Percentiles rank a stretch among this genome's conserved stretches.
These are phyloP conservation scores for Cheilosia soror DNA, from an alignment of 2,888 invertebrate genomes.

Conservation along the genomic window DNA sequence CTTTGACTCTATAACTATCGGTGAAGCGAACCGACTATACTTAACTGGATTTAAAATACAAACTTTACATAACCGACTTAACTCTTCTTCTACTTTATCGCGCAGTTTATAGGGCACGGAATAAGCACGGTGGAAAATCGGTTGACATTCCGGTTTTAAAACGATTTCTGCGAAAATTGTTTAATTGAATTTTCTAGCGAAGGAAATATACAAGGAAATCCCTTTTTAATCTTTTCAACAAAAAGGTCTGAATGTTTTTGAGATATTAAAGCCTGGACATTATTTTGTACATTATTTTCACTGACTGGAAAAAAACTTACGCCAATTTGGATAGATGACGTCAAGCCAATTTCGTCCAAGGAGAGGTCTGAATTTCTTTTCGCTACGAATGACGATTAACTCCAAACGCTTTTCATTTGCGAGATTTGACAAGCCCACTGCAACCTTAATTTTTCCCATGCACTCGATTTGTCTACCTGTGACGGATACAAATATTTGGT, in stretches of 20 bases:
- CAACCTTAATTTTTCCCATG: constrained; percentile 32
- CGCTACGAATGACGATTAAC: constrained; percentile 43
- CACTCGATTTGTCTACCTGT: no score
- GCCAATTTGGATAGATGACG: constrained; percentile 43
- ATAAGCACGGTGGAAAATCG: constrained; percentile 76
- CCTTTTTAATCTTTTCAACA: constrained; percentile 17
- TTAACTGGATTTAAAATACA: constrained; percentile 76
- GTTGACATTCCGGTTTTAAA: constrained; percentile 20
- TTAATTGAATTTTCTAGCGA: constrained; percentile 28
- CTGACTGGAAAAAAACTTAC: constrained; percentile 28
- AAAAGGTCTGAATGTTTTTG: not conserved
- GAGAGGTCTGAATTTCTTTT: constrained; percentile 23
- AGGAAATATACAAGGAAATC: constrained; percentile 42
- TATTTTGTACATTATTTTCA: not conserved
- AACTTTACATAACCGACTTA: constrained; percentile 64
- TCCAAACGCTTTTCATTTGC: constrained; percentile 22
- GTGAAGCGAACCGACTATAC: constrained; percentile 77
- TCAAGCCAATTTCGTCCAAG: constrained; percentile 50
- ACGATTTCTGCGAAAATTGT: constrained; percentile 51
- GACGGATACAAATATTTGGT: not conserved
- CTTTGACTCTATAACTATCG: constrained; percentile 79
- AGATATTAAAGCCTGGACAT: not conserved
- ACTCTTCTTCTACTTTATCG: constrained; percentile 75
- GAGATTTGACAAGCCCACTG: constrained; percentile 5
- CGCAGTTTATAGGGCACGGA: constrained; percentile 74